Evolutionary conservation across 1,140 invertebrate species (phyloP), one percentile per base, ranked within the genome.

Genomic region (Camponotus vicinus): DNA sequence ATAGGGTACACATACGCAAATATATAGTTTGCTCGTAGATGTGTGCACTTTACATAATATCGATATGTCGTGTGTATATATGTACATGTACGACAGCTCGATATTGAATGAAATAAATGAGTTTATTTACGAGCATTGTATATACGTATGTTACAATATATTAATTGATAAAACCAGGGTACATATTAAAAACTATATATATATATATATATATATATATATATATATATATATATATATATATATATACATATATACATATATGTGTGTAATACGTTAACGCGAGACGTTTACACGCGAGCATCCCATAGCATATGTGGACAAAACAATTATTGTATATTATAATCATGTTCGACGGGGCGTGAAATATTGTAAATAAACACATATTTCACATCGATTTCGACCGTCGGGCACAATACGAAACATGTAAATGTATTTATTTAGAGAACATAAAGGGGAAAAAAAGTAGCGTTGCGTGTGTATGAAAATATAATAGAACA

Each of bases 91-190:
- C 45, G 76, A 78, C 80, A 83, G 63, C 55, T 34, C 70, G 61
- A 69, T 55, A 80, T 80, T 85, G 79, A 83, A 83, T 80, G 86
- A 88, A 90, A 49, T 15, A 67, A 52, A 27, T 55, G 57, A 45
- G 49, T 88, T 52, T 63, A 52, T 59, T 87, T 87, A 80, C 34
- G 64, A 82, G 59, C 67, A 91, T 73, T 91, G 71, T 79, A 52
- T 52, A 79, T 59, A 73, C 64, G 45, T 83, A 86, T 73, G 86
- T 80, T 76, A 21, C 64, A 66, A 79, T 64, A 69, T 85, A 87
- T 88, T 77, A 83, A 89, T 87, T 85, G 71, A 90, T 42, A 90
- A 90, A 90, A 90, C 57, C 90, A 90, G 89, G 90, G 90, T 91
- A 90, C 83, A 84, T 57, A 85, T 69, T 79, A 69, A 21, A 37